Percentiles rank a stretch among this genome's conserved stretches.
Conservation (phyloP, 1,140 invertebrate species). For the Trissolcus basalis region DNA sequence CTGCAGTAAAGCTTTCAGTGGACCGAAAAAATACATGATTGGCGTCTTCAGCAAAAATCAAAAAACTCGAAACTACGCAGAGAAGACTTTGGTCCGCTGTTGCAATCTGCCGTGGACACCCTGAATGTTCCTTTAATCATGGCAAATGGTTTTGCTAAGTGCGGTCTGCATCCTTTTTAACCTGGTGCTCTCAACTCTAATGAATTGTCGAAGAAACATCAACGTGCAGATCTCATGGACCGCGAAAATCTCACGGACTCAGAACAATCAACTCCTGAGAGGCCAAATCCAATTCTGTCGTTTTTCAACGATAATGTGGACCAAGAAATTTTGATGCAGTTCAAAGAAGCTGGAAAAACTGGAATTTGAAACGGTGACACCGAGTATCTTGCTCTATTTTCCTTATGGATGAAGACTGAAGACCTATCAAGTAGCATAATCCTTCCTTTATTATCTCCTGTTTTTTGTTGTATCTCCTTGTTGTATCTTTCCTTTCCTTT, state of each 20-base stretch:
- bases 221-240: background rate
- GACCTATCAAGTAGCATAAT: too few species aligned
- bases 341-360: background rate
- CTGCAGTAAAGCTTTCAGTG: too few species aligned
- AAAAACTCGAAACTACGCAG: background rate
- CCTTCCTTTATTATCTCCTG: too few species aligned
- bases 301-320: conserved; percentile 14
- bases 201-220: background rate
- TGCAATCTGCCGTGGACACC: background rate
- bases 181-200: background rate
- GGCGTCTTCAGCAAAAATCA: background rate
- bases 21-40: too few species aligned
- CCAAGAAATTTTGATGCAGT: conserved; percentile 1
- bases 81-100: conserved; percentile 1
- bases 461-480: too few species aligned
- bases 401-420: conserved; percentile 9
- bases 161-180: background rate
- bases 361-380: conserved; percentile 9
- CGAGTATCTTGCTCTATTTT: conserved; percentile 12
- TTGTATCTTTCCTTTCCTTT: too few species aligned
- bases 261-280: background rate
- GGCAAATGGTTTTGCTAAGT: background rate
- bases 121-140: background rate
- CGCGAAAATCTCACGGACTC: background rate
- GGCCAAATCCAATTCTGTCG: background rate